These are phyloP conservation scores for Petroica traversi DNA, from an alignment of 2,113 vertebrate species.

Conservation along the genomic window DNA sequence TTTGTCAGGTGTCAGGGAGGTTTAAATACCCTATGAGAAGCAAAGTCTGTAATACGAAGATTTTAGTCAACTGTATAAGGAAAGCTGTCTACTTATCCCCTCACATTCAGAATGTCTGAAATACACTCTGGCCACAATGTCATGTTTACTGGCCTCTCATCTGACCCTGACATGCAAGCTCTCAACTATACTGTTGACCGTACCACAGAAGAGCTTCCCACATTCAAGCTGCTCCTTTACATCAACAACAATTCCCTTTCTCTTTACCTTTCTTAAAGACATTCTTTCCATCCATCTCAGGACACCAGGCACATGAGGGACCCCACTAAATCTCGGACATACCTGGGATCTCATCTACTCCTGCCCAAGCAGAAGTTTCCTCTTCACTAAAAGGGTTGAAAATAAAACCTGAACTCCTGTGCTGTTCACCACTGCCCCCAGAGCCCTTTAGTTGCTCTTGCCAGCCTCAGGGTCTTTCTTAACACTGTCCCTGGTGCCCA, in stretches of 20 bases:
- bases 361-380: not conserved
- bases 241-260: not conserved
- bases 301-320: fast-evolving
- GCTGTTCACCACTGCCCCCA: not conserved
- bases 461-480: not conserved
- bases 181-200: not conserved
- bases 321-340: not conserved
- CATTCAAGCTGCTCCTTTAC: not conserved
- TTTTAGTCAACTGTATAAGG: not conserved
- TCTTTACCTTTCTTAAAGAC: not conserved
- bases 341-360: not conserved
- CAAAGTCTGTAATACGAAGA: not conserved
- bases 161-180: not conserved
- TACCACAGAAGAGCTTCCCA: not conserved
- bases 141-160: not conserved
- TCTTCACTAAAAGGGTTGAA: not conserved
- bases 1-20: not conserved
- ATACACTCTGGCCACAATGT: not conserved
- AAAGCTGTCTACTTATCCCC: not conserved
- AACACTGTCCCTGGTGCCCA: not conserved
- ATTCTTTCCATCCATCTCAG: not conserved
- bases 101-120: not conserved
- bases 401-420: not conserved
- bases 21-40: not conserved
- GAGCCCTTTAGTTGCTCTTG: not conserved